Conservation (phyloP, 2,113 vertebrate species). For the Melanerpes formicivorus region DNA sequence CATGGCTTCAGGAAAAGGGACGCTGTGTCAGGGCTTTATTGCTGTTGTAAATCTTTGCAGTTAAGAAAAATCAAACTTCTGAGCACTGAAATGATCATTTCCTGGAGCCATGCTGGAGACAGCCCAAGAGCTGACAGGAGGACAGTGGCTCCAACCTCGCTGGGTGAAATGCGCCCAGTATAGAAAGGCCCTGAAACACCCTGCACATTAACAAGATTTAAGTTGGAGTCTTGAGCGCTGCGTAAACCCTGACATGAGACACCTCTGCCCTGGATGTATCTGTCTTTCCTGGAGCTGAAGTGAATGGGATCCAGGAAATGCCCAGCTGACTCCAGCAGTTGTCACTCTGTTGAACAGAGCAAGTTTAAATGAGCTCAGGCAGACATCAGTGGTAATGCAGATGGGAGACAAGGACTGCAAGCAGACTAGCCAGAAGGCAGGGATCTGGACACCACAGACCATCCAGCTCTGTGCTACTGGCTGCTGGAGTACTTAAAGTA, state of each 20-base stretch:
- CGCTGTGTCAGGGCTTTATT: slow-evolving; percentile 9
- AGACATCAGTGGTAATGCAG: not conserved
- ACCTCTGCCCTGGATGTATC: not conserved
- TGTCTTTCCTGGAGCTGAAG: not conserved
- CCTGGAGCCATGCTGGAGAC: not conserved
- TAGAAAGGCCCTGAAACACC: not conserved
- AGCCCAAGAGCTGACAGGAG: not conserved
- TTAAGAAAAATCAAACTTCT: slow-evolving; percentile 55
- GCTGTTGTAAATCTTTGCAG: slow-evolving; percentile 32
- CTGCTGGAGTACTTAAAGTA: not conserved
- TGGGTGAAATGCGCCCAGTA: not conserved
- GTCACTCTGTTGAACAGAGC: slow-evolving; percentile 36
- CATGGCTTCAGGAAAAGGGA: not conserved
- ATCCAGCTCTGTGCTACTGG: not conserved
- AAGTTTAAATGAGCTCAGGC: not conserved
- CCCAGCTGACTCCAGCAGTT: not conserved
- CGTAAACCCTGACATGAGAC: not conserved
- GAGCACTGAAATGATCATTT: not conserved
- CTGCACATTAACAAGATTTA: not conserved
- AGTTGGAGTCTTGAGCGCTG: not conserved
- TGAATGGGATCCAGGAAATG: not conserved
- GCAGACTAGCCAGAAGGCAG: not conserved
- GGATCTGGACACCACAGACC: not conserved
- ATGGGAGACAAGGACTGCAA: not conserved
- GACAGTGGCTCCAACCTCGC: not conserved